Base-by-base conservation (phyloP, 2,888 invertebrate genomes). In the Chironomus riparius region DNA sequence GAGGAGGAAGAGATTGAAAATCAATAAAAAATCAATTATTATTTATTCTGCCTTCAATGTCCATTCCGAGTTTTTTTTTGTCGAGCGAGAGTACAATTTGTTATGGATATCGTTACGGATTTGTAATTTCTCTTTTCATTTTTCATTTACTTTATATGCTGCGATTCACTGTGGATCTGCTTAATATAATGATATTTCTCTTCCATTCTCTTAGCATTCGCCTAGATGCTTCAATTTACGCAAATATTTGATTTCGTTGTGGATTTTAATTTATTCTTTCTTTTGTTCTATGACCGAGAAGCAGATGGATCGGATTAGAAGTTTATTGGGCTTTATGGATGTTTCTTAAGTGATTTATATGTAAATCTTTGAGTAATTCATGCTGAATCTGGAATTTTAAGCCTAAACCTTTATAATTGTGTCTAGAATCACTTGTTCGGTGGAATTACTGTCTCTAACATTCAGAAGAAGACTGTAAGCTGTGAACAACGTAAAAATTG, bases 1-100 rank as follows among this genome's bases (percentile, higher is more conserved):
- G 18, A 18, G 15, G 18, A 50, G 15, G 6, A 62, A 22, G 18
- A 22, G 62, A 62, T 18, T 62, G 18, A 62, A 62, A 65, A 65
- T 65, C 65, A 65, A 65, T 65, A 65, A 65, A 65, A 65, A 65
- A 65, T 65, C 65, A 65, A 65, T 65, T 65, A 65, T 65, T 24
- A 65, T 65, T 65, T 24, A 65, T 65, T 65, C 65, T 65, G 65
- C 65, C 65, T 65, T 24, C 65, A 10, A 24, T 24, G 21, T 24
- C 24, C 56, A 18, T 56, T 15, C 18, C 15, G n/a, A 13, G n/a
- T n/a, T n/a, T n/a, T n/a, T 15, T 15, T 18, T n/a, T 15, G 56
- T 56, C 18, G 56, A 18, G 65, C 24, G 21, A 15, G 21, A 65
- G 24, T n/a, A 12, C 65, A 65, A 65, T 65, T 65, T 65, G 65